Base-by-base conservation (phyloP, 2,888 invertebrate species). In the Carabus problematicus region DNA sequence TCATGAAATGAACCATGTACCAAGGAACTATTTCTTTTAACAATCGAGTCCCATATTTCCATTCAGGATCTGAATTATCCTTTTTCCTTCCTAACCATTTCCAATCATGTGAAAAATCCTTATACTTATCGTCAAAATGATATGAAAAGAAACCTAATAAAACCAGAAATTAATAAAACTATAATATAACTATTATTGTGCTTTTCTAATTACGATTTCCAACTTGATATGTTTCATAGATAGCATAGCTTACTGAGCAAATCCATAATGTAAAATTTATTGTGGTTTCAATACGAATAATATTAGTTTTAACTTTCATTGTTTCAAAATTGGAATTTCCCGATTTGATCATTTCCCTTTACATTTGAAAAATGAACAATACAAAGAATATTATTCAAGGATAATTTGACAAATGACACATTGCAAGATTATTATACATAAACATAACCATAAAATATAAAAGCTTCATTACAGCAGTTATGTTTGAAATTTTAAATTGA, bases 31-130 rank as follows among this genome's bases (percentile, higher is more conserved):
- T 79, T 71, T 79, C 80, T 54, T 80, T 77, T 62, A 88, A 78
- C 66, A 86, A 84, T 72, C 82, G 85, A 75, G 86, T 85, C 85
- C 88, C 89, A 68, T 85, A 83, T 75, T 81, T 85, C 92, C 92
- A 92, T 82, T 92, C 92, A 76, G 85, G 82, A 81, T 92, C 92
- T 16, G 90, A 86, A 19, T 82, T 80, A 82, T 92, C 92, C 81
- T 86, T 86, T 71, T 84, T 84, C 74, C 85, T 82, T 39, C 82
- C 79, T 58, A 88, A 73, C 74, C 86, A 80, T 8, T 76, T 74
- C 88, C 88, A 89, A 41, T 89, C 89, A 62, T 82, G 79, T 72
- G 79, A 79, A 74, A 89, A 86, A 77, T 88, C 89, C 64, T 78
- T 76, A 73, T 83, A 84, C 49, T 77, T 70, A 76, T 82, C 82